Percentiles rank a stretch among this genome's conserved stretches.
These are phyloP conservation scores for Lanius ludovicianus DNA, from an alignment of 2,113 vertebrate genomes.

Conservation along the genomic window DNA sequence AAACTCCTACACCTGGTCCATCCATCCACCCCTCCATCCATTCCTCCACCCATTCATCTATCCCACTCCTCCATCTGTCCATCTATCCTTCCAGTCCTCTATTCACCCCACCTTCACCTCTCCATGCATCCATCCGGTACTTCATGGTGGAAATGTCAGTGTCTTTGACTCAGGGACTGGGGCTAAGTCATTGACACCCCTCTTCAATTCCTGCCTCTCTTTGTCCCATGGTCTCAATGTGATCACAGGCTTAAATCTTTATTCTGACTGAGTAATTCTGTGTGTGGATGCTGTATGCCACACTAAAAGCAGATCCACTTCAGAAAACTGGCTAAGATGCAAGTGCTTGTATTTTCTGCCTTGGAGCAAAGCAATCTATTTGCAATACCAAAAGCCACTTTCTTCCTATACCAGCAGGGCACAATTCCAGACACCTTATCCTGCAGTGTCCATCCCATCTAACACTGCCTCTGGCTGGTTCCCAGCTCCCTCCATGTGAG, in stretches of 20 bases:
- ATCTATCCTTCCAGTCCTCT: background rate
- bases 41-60: background rate
- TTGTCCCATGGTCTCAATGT: background rate
- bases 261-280: background rate
- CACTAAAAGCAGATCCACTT: background rate
- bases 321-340: background rate
- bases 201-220: background rate
- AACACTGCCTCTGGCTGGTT: background rate
- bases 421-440: background rate
- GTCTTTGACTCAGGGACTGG: background rate
- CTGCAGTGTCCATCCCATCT: background rate
- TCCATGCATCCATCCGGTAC: background rate
- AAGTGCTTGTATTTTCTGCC: background rate
- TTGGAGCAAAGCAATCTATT: background rate
- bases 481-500: accelerated
- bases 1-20: background rate
- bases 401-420: background rate
- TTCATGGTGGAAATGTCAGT: too few relatives aligned
- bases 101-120: too few relatives aligned
- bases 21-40: background rate
- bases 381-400: background rate
- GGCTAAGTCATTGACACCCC: background rate
- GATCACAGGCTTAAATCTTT: background rate
- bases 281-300: background rate
- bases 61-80: background rate